A percentile compares a stretch with the other conserved stretches of the same genome.
Conservation (phyloP, 1,140 invertebrate genomes). For the Drosophila yakuba region DNA sequence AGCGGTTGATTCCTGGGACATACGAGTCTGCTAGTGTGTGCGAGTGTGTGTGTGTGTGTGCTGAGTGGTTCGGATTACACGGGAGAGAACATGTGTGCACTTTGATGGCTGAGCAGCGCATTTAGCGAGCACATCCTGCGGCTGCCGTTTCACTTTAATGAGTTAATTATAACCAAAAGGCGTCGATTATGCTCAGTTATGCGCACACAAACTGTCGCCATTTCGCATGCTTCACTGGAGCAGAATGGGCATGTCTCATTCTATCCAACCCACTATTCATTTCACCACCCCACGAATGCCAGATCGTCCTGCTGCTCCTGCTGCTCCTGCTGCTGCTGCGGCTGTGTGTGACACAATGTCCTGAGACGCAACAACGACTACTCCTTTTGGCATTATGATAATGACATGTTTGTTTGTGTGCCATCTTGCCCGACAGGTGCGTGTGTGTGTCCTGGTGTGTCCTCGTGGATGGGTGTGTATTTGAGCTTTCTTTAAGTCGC, state of each 20-base stretch:
- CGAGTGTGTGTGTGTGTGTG: slow-evolving; percentile 10
- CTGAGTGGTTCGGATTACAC: slow-evolving; percentile 43
- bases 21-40: slow-evolving; percentile 1
- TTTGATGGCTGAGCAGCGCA: slow-evolving; percentile 73
- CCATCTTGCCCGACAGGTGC: slow-evolving; percentile 40
- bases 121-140: slow-evolving; percentile 74
- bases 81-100: slow-evolving; percentile 66
- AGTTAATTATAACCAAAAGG: slow-evolving; percentile 84
- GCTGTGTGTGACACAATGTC: slow-evolving; percentile 40
- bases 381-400: slow-evolving; percentile 74
- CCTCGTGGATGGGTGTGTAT: slow-evolving; percentile 13
- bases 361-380: slow-evolving; percentile 46
- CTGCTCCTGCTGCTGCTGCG: too few relatives aligned
- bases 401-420: slow-evolving; percentile 79
- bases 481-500: slow-evolving; percentile 57
- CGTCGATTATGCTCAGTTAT: slow-evolving; percentile 83
- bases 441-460: neutral
- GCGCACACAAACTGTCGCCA: slow-evolving; percentile 82
- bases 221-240: slow-evolving; percentile 76
- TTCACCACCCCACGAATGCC: slow-evolving; percentile 3
- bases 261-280: slow-evolving; percentile 14
- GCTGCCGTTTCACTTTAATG: slow-evolving; percentile 81
- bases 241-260: slow-evolving; percentile 69
- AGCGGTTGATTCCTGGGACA: slow-evolving; percentile 25
- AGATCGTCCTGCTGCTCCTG: slow-evolving; percentile 22